Evolutionary conservation across 53 echinoderm and acorn worm genomes (phyloP), one percentile per base, ranked within the genome.

Genomic region (Mesocentrotus franciscanus): DNA sequence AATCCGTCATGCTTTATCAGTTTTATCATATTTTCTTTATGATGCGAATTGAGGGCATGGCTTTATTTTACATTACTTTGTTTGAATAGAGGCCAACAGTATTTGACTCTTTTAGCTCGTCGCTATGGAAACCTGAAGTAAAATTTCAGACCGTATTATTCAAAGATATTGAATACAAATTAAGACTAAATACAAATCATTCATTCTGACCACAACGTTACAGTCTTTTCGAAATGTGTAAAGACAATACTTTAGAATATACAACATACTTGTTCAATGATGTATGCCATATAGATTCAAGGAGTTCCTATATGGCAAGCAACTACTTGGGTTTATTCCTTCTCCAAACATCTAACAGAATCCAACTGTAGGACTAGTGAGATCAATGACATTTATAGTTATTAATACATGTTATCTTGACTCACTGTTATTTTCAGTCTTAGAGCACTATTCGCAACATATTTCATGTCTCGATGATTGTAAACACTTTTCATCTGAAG

Each of bases 401-500:
- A 49, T 49, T 49, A 5, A 0, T 49, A 49, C 6, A 49, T 49
- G 49, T 7, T 49, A 49, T 49, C 49, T 49, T 49, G 49, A 49
- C 5, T 49, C 49, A 49, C 49, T 49, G 49, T 16, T 64, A 64
- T 64, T 64, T 64, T 16, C 64, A 64, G 20, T 18, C 16, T 7
- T 61, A 61, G 16, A 64, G 17, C 64, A 64, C 16, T 64, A 20
- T 64, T 64, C 64, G 12, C 9, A 29, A 75, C 75, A 75, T 75
- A 32, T 75, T 30, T 75, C 75, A 75, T 29, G 29, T 75, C 29
- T 32, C 75, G 11, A 75, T 75, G 75, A 30, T 30, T 29, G n/a
- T 75, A 75, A 75, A 75, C 75, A 75, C 75, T 29, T 76, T 76
- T 30, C 76, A 75, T 75, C 12, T 76, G 76, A 11, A 76, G 76